A percentile compares a stretch with the other conserved stretches of the same genome.
phyloP scores from a whole-genome alignment of 2,888 invertebrate species.

The Meandrusa payeni region DNA sequence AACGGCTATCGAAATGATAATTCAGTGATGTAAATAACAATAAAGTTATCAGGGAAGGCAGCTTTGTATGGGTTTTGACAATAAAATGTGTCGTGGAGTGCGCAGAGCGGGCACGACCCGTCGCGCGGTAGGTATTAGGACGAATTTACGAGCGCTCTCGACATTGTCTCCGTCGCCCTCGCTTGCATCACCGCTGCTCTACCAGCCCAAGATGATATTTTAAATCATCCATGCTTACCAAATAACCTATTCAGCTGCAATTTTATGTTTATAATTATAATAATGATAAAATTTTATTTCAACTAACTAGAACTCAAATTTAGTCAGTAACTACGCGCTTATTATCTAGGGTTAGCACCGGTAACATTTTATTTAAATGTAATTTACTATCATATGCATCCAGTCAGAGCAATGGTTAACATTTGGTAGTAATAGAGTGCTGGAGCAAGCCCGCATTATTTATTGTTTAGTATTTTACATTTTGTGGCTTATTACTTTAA shows the following conservation, averaged over 20 bases:
- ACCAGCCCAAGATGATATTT: slow-evolving; percentile 2
- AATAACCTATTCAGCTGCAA: slow-evolving; percentile 1
- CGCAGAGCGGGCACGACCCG: slow-evolving; percentile 49
- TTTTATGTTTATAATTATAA: neutral
- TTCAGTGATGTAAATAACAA: slow-evolving; percentile 78
- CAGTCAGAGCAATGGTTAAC: no score
- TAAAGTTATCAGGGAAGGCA: slow-evolving; percentile 73
- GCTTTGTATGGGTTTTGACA: slow-evolving; percentile 74
- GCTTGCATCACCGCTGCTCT: slow-evolving; percentile 26
- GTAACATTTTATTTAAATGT: no score
- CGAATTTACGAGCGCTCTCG: slow-evolving; percentile 61
- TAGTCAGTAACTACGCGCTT: no score
- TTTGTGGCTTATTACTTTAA: no score
- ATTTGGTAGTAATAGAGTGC: no score
- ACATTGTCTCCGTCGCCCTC: slow-evolving; percentile 31
- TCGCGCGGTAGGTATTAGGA: slow-evolving; percentile 55
- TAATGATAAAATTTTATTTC: no score
- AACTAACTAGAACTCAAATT: no score
- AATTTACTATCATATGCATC: no score
- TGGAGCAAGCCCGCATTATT: no score
- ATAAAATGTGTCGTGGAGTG: slow-evolving; percentile 68
- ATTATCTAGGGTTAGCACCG: no score
- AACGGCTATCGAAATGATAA: slow-evolving; percentile 74
- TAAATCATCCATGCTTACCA: slow-evolving; percentile 19
- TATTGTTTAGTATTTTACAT: no score